These are phyloP conservation scores for Zygothrica quintamaculata DNA, from an alignment of 2,888 invertebrate genomes.

Conservation along the genomic window DNA sequence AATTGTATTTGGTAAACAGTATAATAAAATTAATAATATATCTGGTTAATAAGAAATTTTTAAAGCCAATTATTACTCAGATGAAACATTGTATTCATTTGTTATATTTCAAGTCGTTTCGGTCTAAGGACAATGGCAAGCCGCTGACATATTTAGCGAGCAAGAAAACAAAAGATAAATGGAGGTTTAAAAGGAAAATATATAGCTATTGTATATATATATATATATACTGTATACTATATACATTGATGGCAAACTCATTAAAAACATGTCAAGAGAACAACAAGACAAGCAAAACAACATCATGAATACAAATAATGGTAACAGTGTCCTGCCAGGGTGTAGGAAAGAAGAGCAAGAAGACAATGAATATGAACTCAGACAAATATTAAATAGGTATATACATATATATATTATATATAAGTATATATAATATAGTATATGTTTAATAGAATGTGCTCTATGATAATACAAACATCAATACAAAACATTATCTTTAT, in stretches of 20 bases:
- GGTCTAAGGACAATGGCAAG: conserved; percentile 17
- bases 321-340: neutral
- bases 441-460: no score
- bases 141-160: conserved; percentile 26
- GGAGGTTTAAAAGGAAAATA: neutral
- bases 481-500: no score
- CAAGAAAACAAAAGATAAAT: conserved; percentile 17
- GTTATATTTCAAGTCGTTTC: neutral
- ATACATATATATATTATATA: no score
- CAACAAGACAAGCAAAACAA: conserved; percentile 6
- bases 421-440: no score
- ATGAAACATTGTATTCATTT: no score
- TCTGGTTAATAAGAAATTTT: no score
- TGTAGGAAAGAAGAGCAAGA: neutral
- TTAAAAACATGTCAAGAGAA: conserved; percentile 36
- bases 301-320: conserved; percentile 3
- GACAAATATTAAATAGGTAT: no score
- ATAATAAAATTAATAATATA: no score
- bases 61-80: no score
- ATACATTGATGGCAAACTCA: conserved; percentile 26
- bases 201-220: neutral
- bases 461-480: no score
- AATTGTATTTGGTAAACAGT: no score
- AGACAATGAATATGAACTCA: no score
- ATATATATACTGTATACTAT: conserved; percentile 16